Evolutionary conservation across 2,797 vertebrate genomes (phyloP).

Genomic region (Eremophila alpestris): DNA sequence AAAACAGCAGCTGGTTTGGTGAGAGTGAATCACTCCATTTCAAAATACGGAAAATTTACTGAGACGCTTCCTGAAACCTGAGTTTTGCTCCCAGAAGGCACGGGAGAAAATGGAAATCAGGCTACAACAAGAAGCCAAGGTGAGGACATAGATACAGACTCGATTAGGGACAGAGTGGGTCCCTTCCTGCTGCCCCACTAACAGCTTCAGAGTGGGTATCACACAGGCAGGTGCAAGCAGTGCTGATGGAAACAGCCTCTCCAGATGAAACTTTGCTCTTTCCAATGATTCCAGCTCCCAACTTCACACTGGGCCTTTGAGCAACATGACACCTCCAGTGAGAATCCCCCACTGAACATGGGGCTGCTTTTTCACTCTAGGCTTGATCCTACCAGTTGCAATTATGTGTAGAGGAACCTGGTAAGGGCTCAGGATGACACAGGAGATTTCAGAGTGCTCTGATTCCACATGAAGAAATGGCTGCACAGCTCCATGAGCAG

Average conservation of each 20-base stretch:
- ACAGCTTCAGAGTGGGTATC: neutral
- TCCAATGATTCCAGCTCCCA: neutral
- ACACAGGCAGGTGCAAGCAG: neutral
- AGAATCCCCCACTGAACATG: neutral
- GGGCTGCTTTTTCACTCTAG: neutral
- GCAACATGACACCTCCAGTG: neutral
- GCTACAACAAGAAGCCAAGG: neutral
- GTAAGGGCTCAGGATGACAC: neutral
- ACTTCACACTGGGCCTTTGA: neutral
- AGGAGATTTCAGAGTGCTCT: neutral
- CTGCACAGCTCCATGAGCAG: accelerated
- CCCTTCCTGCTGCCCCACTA: neutral
- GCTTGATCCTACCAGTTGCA: neutral
- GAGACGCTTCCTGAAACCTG: slow-evolving; percentile 45
- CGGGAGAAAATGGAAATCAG: neutral
- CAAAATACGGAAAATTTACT: slow-evolving; percentile 50
- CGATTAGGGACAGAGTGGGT: accelerated
- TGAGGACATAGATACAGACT: neutral
- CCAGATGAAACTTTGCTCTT: neutral
- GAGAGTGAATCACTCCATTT: slow-evolving; percentile 9
- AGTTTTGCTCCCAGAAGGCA: slow-evolving; percentile 14
- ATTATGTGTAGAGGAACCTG: neutral
- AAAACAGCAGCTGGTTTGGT: neutral
- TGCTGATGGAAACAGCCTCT: neutral
- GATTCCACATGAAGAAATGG: neutral